Conservation (phyloP, 2,888 invertebrate genomes). For the Andrena fulva region DNA sequence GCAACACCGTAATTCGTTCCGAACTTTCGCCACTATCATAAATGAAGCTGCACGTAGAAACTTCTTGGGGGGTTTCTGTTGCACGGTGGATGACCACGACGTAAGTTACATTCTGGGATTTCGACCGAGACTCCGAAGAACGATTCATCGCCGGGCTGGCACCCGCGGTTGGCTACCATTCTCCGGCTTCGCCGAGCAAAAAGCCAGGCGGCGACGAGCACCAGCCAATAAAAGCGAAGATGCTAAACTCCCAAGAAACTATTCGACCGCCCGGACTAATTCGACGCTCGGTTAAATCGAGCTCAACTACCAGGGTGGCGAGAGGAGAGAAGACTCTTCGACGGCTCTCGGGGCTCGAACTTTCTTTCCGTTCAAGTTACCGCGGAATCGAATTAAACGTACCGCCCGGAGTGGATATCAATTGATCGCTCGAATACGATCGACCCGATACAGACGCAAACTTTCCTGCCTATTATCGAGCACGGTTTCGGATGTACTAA, state of each 20-base stretch:
- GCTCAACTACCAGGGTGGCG: neutral
- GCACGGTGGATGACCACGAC: slow-evolving; percentile 44
- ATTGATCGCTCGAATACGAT: neutral
- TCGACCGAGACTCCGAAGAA: slow-evolving; percentile 44
- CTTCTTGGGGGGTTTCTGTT: slow-evolving; percentile 29
- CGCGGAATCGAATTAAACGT: slow-evolving; percentile 41
- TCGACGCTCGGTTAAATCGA: slow-evolving; percentile 65
- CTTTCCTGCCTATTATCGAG: neutral
- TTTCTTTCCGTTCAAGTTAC: slow-evolving; percentile 14
- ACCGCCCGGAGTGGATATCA: slow-evolving; percentile 2
- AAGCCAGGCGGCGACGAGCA: slow-evolving; percentile 47
- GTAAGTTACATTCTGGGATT: slow-evolving; percentile 59
- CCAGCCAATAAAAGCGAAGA: slow-evolving; percentile 54
- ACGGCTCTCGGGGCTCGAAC: neutral
- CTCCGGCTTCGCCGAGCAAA: slow-evolving; percentile 33
- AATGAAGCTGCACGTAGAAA: slow-evolving; percentile 31
- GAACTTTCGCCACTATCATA: neutral
- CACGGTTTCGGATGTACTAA: neutral
- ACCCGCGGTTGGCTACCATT: slow-evolving; percentile 1
- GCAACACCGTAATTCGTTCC: neutral
- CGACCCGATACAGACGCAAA: slow-evolving; percentile 9
- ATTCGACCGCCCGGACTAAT: slow-evolving; percentile 67
- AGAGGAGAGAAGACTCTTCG: neutral
- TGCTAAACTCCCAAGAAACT: slow-evolving; percentile 62
- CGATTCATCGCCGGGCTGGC: neutral